Conservation (phyloP, 2,888 invertebrate species). For the Pollenia angustigena region DNA sequence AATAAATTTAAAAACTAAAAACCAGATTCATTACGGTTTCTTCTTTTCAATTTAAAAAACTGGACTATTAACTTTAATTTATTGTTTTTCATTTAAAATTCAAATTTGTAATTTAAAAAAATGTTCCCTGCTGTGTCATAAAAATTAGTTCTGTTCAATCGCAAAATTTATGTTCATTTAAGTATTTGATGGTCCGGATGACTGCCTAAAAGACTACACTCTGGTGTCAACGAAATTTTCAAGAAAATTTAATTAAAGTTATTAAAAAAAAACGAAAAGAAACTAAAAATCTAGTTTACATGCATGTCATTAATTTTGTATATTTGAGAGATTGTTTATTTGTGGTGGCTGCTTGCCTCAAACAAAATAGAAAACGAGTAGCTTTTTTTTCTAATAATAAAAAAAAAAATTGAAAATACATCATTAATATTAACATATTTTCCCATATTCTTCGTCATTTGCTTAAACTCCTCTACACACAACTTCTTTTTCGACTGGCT, state of each 20-base stretch:
- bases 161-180: constrained; percentile 47
- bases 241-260: constrained; percentile 45
- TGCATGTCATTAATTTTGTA: constrained; percentile 72
- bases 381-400: constrained; percentile 22
- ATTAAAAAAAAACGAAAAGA: neutral
- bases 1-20: constrained; percentile 17
- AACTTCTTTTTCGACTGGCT: constrained; percentile 3
- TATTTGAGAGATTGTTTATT: constrained; percentile 41
- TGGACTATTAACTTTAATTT: constrained; percentile 6
- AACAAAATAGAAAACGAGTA: constrained; percentile 62
- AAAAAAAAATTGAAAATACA: constrained; percentile 64
- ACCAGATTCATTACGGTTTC: neutral
- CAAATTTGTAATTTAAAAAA: constrained; percentile 5
- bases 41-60: constrained; percentile 2
- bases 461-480: constrained; percentile 29
- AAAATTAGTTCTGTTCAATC: constrained; percentile 71
- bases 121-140: constrained; percentile 44
- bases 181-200: neutral
- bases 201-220: neutral
- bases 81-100: constrained; percentile 24
- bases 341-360: constrained; percentile 44
- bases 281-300: constrained; percentile 73
- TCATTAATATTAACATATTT: constrained; percentile 57
- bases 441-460: constrained; percentile 6
- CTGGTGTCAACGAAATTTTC: constrained; percentile 49